Evolutionary conservation across 2,113 vertebrate genomes (phyloP).

Genomic region (Elachura formosa): DNA sequence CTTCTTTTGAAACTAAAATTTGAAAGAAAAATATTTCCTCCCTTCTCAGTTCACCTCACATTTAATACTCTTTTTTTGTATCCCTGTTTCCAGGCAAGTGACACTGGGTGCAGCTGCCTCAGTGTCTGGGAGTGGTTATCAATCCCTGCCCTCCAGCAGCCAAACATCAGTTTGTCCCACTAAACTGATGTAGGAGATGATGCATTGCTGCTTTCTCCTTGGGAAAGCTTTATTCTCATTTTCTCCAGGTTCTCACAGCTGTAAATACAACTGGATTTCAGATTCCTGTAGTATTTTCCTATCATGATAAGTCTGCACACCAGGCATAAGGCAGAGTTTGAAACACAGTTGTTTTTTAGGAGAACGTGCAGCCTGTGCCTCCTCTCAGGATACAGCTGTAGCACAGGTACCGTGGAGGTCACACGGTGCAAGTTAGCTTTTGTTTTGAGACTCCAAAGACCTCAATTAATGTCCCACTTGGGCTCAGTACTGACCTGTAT

Average conservation of each 20-base stretch:
- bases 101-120: background rate
- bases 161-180: background rate
- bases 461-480: background rate
- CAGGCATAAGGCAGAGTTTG: background rate
- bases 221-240: background rate
- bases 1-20: background rate
- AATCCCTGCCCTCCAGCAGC: background rate
- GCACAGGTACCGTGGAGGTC: background rate
- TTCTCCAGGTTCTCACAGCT: background rate
- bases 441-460: background rate
- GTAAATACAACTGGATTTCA: background rate
- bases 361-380: fast-evolving
- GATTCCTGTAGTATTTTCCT: background rate
- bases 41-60: background rate
- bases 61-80: background rate
- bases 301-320: background rate
- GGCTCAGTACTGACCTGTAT: background rate
- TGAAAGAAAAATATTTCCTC: background rate
- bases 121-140: fast-evolving
- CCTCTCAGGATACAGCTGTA: background rate
- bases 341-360: background rate
- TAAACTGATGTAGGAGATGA: background rate
- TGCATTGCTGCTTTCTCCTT: background rate
- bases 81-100: background rate
- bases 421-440: background rate